Base-by-base conservation (phyloP, 1,140 invertebrate genomes). In the Armadillidium nasatum region DNA sequence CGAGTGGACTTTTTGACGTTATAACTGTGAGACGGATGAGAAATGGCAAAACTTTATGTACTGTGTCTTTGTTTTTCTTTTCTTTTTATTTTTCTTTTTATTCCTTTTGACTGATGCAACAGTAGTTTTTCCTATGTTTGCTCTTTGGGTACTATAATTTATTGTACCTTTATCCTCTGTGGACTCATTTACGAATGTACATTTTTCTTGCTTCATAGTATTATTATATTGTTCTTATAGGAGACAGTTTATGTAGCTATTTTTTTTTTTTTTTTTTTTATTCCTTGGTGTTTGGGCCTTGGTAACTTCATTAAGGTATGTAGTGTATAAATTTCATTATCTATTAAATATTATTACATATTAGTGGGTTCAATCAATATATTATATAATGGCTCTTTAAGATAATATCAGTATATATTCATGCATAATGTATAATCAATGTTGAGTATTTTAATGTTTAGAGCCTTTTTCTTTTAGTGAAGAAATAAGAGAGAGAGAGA, bases 281-380 rank as follows among this genome's bases (percentile, higher is more conserved):
- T n/a, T 60, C 50, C 19, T 60, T 60, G 50, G 50, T 60, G 50
- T 60, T 60, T 60, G 50, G 50, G 50, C 50, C 50, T 60, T 19
- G 50, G 50, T 60, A 60, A 60, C 11, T 60, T 60, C 50, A 60
- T 13, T 60, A 60, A 60, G 33, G 19, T 60, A 60, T 60, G 11
- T 60, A 60, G 50, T 60, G 50, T 60, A 60, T 60, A 60, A 15
- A 15, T 15, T 60, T 33, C 33, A 33, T 33, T 3, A 33, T 33
- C 33, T 33, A 33, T 33, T 3, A 33, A 33, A n/a, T n/a, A n/a
- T n/a, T 33, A 33, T 33, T 33, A 33, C 33, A 33, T 15, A 60
- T 60, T 60, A 60, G 50, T 60, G 50, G 50, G 50, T 60, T 60
- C 19, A 7, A 33, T 33, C 33, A 33, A 33, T 33, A 33, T 33